These are phyloP conservation scores for Phoebastria nigripes DNA, from an alignment of 2,797 vertebrate genomes.

Conservation along the genomic window DNA sequence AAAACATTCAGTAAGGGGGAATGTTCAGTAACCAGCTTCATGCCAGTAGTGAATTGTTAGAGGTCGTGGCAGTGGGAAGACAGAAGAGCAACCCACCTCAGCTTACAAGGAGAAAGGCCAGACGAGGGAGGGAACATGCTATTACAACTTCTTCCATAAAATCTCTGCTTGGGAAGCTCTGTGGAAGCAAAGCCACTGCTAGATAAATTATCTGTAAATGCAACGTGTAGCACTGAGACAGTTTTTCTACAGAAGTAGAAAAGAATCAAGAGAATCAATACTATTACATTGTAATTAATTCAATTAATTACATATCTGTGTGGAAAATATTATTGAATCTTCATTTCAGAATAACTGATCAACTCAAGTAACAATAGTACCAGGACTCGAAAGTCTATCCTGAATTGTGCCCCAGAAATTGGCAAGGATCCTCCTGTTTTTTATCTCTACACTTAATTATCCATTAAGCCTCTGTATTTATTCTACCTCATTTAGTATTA, in stretches of 20 bases:
- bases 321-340: constrained; percentile 35
- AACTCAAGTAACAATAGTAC: not conserved
- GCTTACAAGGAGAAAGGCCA: not conserved
- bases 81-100: not conserved
- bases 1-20: not conserved
- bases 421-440: not conserved
- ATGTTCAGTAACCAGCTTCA: not conserved
- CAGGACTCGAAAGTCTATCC: not conserved
- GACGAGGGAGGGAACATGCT: not conserved
- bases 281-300: not conserved
- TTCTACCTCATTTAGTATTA: not conserved
- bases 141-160: not conserved
- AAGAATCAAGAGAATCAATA: constrained; percentile 15
- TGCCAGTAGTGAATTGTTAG: not conserved
- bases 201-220: not conserved
- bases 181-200: not conserved
- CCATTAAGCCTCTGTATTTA: not conserved
- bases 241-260: not conserved
- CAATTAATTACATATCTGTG: not conserved
- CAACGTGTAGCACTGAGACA: not conserved
- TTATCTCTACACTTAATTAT: not conserved
- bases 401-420: not conserved
- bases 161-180: not conserved
- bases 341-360: constrained; percentile 56
- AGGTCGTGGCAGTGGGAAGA: not conserved